Conservation (phyloP, 1,140 invertebrate genomes). For the Brachionus angularis region DNA sequence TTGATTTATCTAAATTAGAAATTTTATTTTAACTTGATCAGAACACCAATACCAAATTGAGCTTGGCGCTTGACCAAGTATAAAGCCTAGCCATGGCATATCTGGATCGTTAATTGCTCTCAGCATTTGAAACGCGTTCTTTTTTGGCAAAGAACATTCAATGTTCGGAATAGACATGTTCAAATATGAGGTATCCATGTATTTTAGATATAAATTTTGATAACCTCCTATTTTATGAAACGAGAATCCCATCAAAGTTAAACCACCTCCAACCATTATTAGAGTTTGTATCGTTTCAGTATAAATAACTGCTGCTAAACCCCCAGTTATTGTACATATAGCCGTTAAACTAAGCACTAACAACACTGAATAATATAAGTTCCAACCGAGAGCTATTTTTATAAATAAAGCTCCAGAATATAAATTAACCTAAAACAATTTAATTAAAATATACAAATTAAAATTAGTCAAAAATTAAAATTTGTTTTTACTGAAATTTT, state of each 20-base stretch:
- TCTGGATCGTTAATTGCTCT: constrained; percentile 57
- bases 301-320: constrained; percentile 62
- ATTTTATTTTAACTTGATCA: constrained; percentile 56
- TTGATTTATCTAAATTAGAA: too few species aligned
- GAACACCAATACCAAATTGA: constrained; percentile 63
- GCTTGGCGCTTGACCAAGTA: constrained; percentile 59
- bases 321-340: constrained; percentile 61
- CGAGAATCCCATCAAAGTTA: constrained; percentile 51
- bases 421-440: too few species aligned
- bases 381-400: constrained; percentile 60
- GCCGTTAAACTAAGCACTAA: constrained; percentile 59
- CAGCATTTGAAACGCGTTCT: constrained; percentile 55
- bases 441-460: too few species aligned
- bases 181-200: constrained; percentile 52
- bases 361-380: constrained; percentile 59
- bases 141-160: constrained; percentile 47
- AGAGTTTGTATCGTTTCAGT: constrained; percentile 61
- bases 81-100: constrained; percentile 61
- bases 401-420: constrained; percentile 61
- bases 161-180: constrained; percentile 46
- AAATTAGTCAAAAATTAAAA: too few species aligned
- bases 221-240: constrained; percentile 61
- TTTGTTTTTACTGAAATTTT: constrained; percentile 65
- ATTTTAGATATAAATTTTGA: constrained; percentile 55
- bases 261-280: constrained; percentile 60